Evolutionary conservation across 2,113 vertebrate species (phyloP).

Genomic region (Lophotis ruficrista): DNA sequence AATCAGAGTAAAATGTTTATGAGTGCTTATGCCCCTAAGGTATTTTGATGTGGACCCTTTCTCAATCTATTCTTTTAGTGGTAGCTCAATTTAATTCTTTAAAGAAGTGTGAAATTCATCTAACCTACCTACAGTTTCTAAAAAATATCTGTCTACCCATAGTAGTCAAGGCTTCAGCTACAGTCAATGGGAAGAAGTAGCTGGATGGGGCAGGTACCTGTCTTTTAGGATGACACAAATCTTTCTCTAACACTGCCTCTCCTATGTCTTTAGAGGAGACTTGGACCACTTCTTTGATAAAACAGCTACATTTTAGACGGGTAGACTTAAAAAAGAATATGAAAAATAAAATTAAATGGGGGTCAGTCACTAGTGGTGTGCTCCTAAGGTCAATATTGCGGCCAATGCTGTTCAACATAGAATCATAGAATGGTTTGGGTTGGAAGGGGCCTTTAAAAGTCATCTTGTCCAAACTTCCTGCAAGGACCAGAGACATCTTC

Average conservation of each 20-base stretch:
- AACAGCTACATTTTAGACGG: not conserved
- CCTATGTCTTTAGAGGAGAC: not conserved
- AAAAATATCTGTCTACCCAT: not conserved
- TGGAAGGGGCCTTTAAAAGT: too few species aligned
- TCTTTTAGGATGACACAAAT: not conserved
- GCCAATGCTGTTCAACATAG: not conserved
- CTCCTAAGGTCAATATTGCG: not conserved
- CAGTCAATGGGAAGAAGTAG: not conserved
- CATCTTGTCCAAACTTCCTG: too few species aligned
- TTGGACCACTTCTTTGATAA: not conserved
- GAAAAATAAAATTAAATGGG: not conserved
- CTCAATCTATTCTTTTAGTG: not conserved
- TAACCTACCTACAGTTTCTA: not conserved
- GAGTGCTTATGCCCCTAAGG: not conserved
- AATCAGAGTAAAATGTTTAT: slow-evolving; percentile 15
- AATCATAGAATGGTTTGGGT: too few species aligned
- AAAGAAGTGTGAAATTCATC: not conserved
- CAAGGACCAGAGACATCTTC: too few species aligned
- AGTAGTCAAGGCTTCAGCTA: not conserved
- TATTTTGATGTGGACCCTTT: not conserved
- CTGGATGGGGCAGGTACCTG: not conserved
- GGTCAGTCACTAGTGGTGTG: not conserved
- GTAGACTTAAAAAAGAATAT: not conserved
- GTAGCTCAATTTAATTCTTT: not conserved
- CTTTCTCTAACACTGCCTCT: not conserved